Conservation (phyloP, 2,888 invertebrate genomes). For the Gortyna flavago region DNA sequence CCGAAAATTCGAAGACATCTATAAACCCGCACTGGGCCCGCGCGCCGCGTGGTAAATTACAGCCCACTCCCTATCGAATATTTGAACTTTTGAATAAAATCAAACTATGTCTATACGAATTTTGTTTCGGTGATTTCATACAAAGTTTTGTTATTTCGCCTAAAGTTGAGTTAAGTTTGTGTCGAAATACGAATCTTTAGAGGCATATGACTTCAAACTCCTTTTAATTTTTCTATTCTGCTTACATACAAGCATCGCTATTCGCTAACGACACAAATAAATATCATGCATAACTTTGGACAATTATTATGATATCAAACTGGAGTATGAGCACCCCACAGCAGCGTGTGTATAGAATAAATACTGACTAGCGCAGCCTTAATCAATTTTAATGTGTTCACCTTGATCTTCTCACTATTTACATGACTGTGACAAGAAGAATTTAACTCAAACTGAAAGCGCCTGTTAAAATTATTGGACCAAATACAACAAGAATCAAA, state of each 20-base stretch:
- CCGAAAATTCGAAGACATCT: too few species aligned
- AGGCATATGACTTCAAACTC: background rate
- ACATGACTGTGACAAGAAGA: background rate
- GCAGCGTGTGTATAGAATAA: background rate
- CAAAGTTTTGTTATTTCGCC: background rate
- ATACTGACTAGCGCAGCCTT: background rate
- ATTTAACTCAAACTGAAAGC: background rate
- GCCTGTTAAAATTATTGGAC: background rate
- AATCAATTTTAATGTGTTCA: background rate
- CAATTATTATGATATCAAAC: too few species aligned
- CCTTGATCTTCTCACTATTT: background rate
- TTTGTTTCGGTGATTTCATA: background rate
- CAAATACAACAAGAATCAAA: slow-evolving; percentile 8
- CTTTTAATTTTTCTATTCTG: background rate
- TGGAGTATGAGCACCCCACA: background rate
- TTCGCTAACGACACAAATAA: background rate
- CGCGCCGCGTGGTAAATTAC: too few species aligned
- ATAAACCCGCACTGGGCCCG: too few species aligned
- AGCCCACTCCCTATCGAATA: background rate
- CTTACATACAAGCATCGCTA: background rate
- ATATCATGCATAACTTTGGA: background rate
- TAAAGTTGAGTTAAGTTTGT: background rate
- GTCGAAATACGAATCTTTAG: background rate
- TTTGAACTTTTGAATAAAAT: background rate
- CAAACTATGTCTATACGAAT: background rate